phyloP scores from a whole-genome alignment of 2,888 invertebrate genomes.

The Drosophila cyrtoloma region DNA sequence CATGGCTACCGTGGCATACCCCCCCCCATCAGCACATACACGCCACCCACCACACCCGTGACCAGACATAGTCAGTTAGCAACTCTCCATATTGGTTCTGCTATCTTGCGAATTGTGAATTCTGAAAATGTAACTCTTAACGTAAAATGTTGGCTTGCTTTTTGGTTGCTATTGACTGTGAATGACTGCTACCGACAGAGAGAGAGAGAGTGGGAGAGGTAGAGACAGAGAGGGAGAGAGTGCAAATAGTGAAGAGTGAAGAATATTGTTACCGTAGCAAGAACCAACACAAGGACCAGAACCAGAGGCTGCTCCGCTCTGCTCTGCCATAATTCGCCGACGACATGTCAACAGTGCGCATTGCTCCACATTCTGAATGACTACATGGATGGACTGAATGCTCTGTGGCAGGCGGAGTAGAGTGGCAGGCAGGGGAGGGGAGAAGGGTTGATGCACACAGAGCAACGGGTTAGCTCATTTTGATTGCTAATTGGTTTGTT shows the following conservation, averaged over 20 bases:
- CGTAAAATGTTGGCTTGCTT: conserved; percentile 65
- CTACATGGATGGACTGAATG: conserved; percentile 34
- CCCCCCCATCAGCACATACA: neutral
- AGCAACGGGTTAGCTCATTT: conserved; percentile 82
- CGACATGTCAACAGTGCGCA: conserved; percentile 75
- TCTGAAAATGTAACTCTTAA: conserved; percentile 78
- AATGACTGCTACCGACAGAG: conserved; percentile 2
- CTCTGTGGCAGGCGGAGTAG: conserved; percentile 14
- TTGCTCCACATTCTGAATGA: conserved; percentile 61
- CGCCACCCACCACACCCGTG: neutral
- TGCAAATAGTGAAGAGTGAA: neutral
- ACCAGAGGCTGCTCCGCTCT: conserved; percentile 28
- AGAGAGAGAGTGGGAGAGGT: neutral
- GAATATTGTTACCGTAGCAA: conserved; percentile 2
- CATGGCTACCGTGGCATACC: conserved; percentile 69
- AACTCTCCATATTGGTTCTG: conserved; percentile 47
- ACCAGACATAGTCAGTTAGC: conserved; percentile 13
- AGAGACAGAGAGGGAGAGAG: neutral
- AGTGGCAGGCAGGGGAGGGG: neutral
- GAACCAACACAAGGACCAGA: neutral
- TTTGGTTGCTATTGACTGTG: conserved; percentile 61
- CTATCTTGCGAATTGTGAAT: conserved; percentile 76
- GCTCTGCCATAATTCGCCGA: conserved; percentile 75
- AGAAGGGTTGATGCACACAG: conserved; percentile 26
- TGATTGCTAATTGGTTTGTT: conserved; percentile 84